Conservation (phyloP, 2,113 vertebrate genomes). For the Xenotilapia longispinis region DNA sequence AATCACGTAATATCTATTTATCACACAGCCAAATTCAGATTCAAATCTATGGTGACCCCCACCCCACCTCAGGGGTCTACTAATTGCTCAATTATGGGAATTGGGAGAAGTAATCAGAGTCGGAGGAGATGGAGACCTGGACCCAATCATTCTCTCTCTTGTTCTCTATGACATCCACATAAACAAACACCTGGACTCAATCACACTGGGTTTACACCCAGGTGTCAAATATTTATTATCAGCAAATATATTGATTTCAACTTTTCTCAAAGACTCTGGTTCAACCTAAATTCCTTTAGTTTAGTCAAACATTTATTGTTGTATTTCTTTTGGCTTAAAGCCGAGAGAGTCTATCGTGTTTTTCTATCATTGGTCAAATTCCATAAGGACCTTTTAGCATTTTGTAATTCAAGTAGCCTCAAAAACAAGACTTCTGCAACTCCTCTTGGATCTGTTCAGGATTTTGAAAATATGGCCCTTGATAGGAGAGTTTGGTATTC, state of each 20-base stretch:
- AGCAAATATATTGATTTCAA: background rate
- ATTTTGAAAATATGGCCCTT: background rate
- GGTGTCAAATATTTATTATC: slow-evolving; percentile 7
- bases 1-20: slow-evolving; percentile 5
- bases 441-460: background rate
- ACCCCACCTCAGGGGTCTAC: slow-evolving; percentile 15
- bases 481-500: background rate
- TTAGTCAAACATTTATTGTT: background rate
- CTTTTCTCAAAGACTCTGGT: background rate
- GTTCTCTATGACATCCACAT: background rate
- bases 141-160: slow-evolving; percentile 8
- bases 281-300: background rate
- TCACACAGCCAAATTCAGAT: slow-evolving; percentile 5
- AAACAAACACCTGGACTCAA: slow-evolving; percentile 36
- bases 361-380: background rate
- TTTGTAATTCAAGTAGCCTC: background rate
- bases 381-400: background rate
- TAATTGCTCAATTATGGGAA: slow-evolving; percentile 65
- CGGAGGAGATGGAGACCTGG: slow-evolving; percentile 22
- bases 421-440: background rate
- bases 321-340: background rate
- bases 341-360: background rate
- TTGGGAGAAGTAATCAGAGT: slow-evolving; percentile 40
- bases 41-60: slow-evolving; percentile 16
- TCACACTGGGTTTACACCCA: slow-evolving; percentile 1